Evolutionary conservation across 2,888 invertebrate species (phyloP).

Genomic region (Drosophila rubida): DNA sequence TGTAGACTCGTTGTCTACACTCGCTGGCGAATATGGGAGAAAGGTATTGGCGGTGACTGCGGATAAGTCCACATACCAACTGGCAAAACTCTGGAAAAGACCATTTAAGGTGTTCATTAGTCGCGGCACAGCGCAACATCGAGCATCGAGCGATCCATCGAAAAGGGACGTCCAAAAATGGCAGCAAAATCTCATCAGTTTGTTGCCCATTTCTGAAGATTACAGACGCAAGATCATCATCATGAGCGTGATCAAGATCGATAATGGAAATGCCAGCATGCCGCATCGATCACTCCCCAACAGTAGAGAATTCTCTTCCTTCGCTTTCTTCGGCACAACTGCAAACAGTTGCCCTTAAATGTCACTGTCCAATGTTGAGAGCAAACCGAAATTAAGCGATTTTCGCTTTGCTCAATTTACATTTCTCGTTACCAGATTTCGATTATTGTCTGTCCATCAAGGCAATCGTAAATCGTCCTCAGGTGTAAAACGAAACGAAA

Average conservation of each 20-base stretch:
- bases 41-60: conserved; percentile 23
- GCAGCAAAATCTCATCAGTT: conserved; percentile 82
- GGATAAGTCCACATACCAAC: conserved; percentile 48
- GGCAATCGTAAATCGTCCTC: conserved; percentile 45
- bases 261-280: conserved; percentile 22
- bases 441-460: conserved; percentile 65
- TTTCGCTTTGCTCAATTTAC: conserved; percentile 69
- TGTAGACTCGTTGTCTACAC: conserved; percentile 48
- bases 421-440: conserved; percentile 63
- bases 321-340: conserved; percentile 52
- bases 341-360: conserved; percentile 51
- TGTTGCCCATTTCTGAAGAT: conserved; percentile 75
- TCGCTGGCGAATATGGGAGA: conserved; percentile 35
- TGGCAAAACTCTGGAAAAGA: conserved; percentile 37
- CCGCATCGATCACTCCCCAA: conserved; percentile 40
- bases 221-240: conserved; percentile 50
- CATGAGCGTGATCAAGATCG: conserved; percentile 33
- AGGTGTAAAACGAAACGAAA: conserved; percentile 49
- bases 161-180: conserved; percentile 77
- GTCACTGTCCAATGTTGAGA: conserved; percentile 17
- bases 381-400: conserved; percentile 68
- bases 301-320: conserved; percentile 17
- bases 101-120: conserved; percentile 80
- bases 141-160: conserved; percentile 8
- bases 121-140: conserved; percentile 31